Conservation (phyloP, 37 sponge, comb jelly and placozoan species). For the Geodia barretti region DNA sequence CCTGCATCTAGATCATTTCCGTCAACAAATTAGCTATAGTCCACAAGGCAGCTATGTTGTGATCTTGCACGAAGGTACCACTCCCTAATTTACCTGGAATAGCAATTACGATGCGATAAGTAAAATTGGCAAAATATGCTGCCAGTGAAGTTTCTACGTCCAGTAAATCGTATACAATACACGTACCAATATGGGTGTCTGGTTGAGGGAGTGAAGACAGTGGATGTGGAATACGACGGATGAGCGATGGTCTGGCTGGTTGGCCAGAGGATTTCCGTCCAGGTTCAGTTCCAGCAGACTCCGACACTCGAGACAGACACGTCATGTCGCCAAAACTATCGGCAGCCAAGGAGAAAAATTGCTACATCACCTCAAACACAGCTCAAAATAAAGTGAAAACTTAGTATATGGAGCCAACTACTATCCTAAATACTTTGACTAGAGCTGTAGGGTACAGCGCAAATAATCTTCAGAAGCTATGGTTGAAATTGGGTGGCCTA, state of each 20-base stretch:
- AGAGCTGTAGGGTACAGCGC: too few relatives aligned
- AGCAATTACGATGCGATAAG: too few relatives aligned
- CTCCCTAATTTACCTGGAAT: too few relatives aligned
- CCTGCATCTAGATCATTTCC: too few relatives aligned
- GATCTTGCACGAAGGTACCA: too few relatives aligned
- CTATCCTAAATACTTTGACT: too few relatives aligned
- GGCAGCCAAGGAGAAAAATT: neutral
- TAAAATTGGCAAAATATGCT: too few relatives aligned
- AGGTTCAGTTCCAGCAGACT: conserved; percentile 57
- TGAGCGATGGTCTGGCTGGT: conserved; percentile 34
- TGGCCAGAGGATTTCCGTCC: conserved; percentile 79
- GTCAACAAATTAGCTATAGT: too few relatives aligned
- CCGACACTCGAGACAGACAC: conserved; percentile 37
- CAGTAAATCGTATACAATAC: neutral
- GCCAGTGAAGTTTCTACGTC: too few relatives aligned
- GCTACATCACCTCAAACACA: neutral
- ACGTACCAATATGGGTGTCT: conserved; percentile 45
- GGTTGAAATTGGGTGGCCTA: too few relatives aligned
- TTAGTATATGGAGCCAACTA: neutral
- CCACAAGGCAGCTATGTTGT: too few relatives aligned
- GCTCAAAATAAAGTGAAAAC: neutral
- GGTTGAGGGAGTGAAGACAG: conserved; percentile 46
- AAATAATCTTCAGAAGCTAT: too few relatives aligned
- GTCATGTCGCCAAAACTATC: conserved; percentile 58
- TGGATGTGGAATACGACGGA: conserved; percentile 36